Evolutionary conservation across 2,113 vertebrate species (phyloP).

Genomic region (Phaethornis superciliosus): DNA sequence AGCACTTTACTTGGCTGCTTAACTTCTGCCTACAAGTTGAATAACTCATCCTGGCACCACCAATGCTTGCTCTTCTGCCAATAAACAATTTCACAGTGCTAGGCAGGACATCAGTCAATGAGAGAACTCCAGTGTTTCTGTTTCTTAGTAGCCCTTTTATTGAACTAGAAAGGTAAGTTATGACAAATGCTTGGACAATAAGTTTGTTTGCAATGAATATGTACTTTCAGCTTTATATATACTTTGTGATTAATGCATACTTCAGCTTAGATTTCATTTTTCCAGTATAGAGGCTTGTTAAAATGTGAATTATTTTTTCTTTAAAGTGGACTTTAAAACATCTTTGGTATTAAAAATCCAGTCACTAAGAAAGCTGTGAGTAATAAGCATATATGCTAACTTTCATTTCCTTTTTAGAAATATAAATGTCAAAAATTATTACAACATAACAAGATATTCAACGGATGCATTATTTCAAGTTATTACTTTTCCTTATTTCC

Average conservation of each 20-base stretch:
- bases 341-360: not conserved
- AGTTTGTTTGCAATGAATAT: not conserved
- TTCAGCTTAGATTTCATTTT: not conserved
- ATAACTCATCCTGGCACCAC: not conserved
- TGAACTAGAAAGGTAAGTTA: not conserved
- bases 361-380: not conserved
- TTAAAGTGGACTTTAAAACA: not conserved
- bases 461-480: not conserved
- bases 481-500: not conserved
- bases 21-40: not conserved
- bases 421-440: not conserved
- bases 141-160: not conserved
- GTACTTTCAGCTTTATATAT: not conserved
- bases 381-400: not conserved
- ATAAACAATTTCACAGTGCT: not conserved
- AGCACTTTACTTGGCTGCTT: not conserved
- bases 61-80: not conserved
- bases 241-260: no score
- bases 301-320: not conserved
- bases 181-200: not conserved
- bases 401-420: not conserved
- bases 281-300: not conserved
- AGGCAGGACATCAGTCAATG: not conserved
- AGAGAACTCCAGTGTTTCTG: not conserved
- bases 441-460: not conserved